Evolutionary conservation across 2,113 vertebrate genomes (phyloP).

Genomic region (Nymphicus hollandicus): DNA sequence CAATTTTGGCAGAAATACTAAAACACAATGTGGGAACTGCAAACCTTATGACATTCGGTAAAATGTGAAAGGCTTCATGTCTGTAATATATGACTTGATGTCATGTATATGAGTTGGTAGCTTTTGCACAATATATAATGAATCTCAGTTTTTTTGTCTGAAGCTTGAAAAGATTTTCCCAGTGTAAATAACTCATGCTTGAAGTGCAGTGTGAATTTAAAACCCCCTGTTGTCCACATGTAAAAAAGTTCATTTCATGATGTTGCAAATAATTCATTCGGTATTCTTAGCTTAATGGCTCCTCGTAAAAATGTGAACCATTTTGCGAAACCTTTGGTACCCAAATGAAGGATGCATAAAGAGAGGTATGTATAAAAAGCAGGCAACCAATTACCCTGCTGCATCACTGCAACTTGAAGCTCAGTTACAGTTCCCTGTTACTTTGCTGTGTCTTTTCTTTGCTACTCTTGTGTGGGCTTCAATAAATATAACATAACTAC

Average conservation of each 20-base stretch:
- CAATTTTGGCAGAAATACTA: slow-evolving; percentile 74
- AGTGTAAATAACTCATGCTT: slow-evolving; percentile 57
- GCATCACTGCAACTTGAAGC: not conserved
- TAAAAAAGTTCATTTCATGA: not conserved
- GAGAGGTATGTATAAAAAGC: not conserved
- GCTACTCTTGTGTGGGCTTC: not conserved
- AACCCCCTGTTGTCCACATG: not conserved
- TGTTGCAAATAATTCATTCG: not conserved
- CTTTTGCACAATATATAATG: slow-evolving; percentile 72
- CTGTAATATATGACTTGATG: slow-evolving; percentile 79
- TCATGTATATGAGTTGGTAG: slow-evolving; percentile 78
- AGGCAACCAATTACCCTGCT: not conserved
- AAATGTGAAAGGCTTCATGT: slow-evolving; percentile 71
- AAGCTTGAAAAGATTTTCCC: slow-evolving; percentile 66
- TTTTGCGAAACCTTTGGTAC: not conserved
- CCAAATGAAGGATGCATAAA: not conserved
- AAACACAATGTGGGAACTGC: slow-evolving; percentile 67
- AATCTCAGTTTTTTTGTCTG: slow-evolving; percentile 67
- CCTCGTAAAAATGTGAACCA: not conserved
- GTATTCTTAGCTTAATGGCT: not conserved
- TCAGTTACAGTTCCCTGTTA: not conserved
- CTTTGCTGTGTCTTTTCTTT: not conserved
- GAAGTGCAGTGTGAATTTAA: slow-evolving; percentile 41
- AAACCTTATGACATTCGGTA: slow-evolving; percentile 68
- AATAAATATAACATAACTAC: not conserved